phyloP scores from a whole-genome alignment of 2,888 invertebrate genomes.

The Drosophila longiperda region DNA sequence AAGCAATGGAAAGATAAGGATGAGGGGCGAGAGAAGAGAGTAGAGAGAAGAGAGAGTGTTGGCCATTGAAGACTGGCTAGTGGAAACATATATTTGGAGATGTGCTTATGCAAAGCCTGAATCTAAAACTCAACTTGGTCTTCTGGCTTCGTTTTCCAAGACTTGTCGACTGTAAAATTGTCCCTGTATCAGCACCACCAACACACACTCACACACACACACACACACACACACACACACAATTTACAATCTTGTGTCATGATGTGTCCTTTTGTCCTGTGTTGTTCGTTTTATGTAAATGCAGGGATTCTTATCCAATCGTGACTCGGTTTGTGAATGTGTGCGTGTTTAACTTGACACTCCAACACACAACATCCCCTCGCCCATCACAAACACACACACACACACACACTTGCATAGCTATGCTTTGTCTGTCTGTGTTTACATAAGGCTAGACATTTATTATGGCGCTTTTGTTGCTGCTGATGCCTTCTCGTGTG shows the following conservation, averaged over 20 bases:
- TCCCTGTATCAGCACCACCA: not conserved
- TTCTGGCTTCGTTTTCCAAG: conserved; percentile 10
- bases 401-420: conserved; percentile 16
- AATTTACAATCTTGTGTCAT: not conserved
- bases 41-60: not conserved
- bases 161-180: not conserved
- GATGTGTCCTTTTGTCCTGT: not conserved
- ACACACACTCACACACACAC: not conserved
- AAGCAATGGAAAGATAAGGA: not conserved
- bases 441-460: conserved; percentile 73
- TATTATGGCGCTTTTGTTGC: conserved; percentile 58
- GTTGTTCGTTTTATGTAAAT: conserved; percentile 42
- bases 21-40: not conserved
- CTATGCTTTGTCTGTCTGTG: conserved; percentile 41
- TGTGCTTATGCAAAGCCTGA: conserved; percentile 3
- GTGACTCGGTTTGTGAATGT: conserved; percentile 17
- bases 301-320: conserved; percentile 50
- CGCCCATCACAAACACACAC: conserved; percentile 2
- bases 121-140: not conserved
- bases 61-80: not conserved
- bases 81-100: not conserved
- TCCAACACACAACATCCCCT: conserved; percentile 9
- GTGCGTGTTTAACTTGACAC: conserved; percentile 38
- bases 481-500: conserved; percentile 21
- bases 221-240: not conserved